phyloP scores from a whole-genome alignment of 1,140 invertebrate genomes.

The Drosophila oshimai region DNA sequence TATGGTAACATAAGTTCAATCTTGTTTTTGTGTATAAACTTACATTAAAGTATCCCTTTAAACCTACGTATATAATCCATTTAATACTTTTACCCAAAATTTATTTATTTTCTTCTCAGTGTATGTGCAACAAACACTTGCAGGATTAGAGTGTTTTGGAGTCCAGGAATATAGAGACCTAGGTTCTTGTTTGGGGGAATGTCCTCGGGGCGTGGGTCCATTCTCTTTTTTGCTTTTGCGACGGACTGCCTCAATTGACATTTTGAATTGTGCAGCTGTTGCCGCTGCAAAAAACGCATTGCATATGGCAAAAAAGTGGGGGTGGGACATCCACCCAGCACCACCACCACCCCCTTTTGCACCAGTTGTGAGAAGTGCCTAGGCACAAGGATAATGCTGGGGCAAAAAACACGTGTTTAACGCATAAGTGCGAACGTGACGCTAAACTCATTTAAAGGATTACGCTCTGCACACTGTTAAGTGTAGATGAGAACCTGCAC shows the following conservation, averaged over 20 bases:
- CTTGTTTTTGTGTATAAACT: too few relatives aligned
- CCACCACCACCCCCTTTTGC: background rate
- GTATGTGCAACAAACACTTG: background rate
- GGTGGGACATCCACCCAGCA: background rate
- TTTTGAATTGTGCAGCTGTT: slow-evolving; percentile 76
- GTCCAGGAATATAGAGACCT: slow-evolving; percentile 31
- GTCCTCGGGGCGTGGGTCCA: slow-evolving; percentile 25
- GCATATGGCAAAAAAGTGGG: slow-evolving; percentile 42
- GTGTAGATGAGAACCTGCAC: slow-evolving; percentile 27
- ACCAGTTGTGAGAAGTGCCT: slow-evolving; percentile 37
- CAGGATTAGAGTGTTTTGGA: slow-evolving; percentile 30
- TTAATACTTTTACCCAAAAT: background rate
- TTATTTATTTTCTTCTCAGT: background rate
- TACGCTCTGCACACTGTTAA: slow-evolving; percentile 58
- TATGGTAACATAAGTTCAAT: too few relatives aligned
- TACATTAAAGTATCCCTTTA: too few relatives aligned
- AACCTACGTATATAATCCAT: too few relatives aligned
- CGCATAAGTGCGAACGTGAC: slow-evolving; percentile 80
- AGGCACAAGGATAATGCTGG: slow-evolving; percentile 69
- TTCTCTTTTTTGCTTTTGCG: slow-evolving; percentile 26
- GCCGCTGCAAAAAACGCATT: slow-evolving; percentile 62
- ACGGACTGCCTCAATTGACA: slow-evolving; percentile 74
- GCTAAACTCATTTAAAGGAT: slow-evolving; percentile 81
- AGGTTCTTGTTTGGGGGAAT: slow-evolving; percentile 17
- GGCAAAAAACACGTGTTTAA: slow-evolving; percentile 79